phyloP scores from a whole-genome alignment of 2,113 vertebrate genomes.

The Antigone vipio region DNA sequence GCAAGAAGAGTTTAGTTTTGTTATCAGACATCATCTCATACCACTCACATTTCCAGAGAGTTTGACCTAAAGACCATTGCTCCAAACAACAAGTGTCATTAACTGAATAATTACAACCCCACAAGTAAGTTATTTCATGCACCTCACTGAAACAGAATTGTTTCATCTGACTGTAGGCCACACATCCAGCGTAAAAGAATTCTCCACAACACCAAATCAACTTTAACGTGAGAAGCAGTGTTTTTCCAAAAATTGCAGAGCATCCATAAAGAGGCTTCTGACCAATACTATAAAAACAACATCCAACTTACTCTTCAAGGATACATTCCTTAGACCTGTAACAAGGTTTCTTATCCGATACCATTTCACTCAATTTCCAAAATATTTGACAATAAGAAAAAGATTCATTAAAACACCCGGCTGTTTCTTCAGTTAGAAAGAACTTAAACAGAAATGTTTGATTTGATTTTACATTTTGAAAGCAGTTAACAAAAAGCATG shows the following conservation, averaged over 20 bases:
- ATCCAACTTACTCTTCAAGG: not conserved
- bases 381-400: not conserved
- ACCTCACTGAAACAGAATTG: not conserved
- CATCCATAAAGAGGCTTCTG: not conserved
- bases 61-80: rapidly evolving
- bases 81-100: not conserved
- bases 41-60: not conserved
- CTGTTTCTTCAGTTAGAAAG: not conserved
- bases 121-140: not conserved
- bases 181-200: not conserved
- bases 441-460: not conserved
- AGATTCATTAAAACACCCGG: not conserved
- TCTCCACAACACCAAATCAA: not conserved
- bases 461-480: not conserved
- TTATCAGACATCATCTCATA: not conserved
- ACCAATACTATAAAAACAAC: not conserved
- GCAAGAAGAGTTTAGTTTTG: not conserved
- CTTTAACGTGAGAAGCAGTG: not conserved
- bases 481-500: not conserved
- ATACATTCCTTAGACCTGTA: not conserved
- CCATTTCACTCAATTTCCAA: not conserved
- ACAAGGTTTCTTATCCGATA: not conserved
- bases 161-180: not conserved
- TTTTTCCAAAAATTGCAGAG: not conserved
- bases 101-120: not conserved